phyloP scores from a whole-genome alignment of 2,888 invertebrate species.

The Scaptomyza parva region DNA sequence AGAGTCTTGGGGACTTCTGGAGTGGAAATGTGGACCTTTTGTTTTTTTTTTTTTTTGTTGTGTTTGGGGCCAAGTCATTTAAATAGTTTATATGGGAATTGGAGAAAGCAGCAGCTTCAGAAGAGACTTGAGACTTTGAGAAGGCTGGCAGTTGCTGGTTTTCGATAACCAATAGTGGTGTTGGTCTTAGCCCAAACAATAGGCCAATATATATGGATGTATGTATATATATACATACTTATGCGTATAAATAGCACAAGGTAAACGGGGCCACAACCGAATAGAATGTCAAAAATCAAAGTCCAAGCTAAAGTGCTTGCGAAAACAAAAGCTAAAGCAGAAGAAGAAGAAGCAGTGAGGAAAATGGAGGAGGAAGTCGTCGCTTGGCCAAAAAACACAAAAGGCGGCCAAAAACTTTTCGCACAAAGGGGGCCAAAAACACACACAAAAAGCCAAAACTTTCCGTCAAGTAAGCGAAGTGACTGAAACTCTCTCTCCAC shows the following conservation, averaged over 20 bases:
- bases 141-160: slow-evolving; percentile 16
- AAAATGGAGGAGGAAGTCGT: background rate
- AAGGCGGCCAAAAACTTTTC: slow-evolving; percentile 70
- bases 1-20: slow-evolving; percentile 16
- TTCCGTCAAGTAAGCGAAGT: slow-evolving; percentile 49
- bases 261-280: slow-evolving; percentile 65
- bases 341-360: background rate
- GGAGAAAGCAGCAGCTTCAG: slow-evolving; percentile 17
- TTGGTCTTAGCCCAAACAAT: slow-evolving; percentile 38
- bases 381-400: slow-evolving; percentile 55
- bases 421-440: slow-evolving; percentile 38
- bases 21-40: slow-evolving; percentile 22
- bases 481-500: slow-evolving; percentile 8
- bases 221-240: slow-evolving; percentile 43
- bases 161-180: slow-evolving; percentile 52
- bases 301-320: slow-evolving; percentile 66
- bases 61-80: slow-evolving; percentile 46
- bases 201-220: slow-evolving; percentile 22
- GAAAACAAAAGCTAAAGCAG: slow-evolving; percentile 75
- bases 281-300: slow-evolving; percentile 81
- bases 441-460: slow-evolving; percentile 49
- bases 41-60: slow-evolving; percentile 18
- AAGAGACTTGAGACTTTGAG: background rate
- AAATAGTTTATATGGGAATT: slow-evolving; percentile 56
- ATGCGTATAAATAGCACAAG: slow-evolving; percentile 57